Conservation (phyloP, 2,888 invertebrate species). For the Lasius fuliginosus region DNA sequence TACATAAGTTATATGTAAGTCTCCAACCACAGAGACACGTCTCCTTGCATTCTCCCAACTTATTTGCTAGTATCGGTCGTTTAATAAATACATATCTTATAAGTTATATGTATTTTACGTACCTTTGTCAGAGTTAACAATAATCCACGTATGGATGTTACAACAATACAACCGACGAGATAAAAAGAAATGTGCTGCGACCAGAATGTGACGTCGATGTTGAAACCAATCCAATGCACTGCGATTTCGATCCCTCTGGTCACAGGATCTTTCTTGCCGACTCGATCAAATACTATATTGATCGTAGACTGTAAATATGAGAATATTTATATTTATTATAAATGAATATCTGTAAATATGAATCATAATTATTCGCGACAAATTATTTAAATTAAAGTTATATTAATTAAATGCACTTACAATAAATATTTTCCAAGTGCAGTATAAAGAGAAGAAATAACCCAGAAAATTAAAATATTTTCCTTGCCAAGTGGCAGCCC, state of each 20-base stretch:
- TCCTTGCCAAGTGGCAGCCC: constrained; percentile 98
- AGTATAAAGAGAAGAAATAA: constrained; percentile 99
- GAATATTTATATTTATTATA: neutral
- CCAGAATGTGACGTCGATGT: constrained; percentile 99
- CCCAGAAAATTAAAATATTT: constrained; percentile 99
- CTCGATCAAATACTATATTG: constrained; percentile 99
- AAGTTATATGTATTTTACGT: constrained; percentile 61
- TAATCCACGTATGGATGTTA: constrained; percentile 98
- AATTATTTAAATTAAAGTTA: neutral
- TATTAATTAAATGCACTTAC: constrained; percentile 88
- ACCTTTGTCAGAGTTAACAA: constrained; percentile 99
- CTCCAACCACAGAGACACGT: too few relatives aligned
- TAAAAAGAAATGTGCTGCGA: constrained; percentile 99
- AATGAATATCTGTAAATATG: too few relatives aligned
- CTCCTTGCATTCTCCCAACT: too few relatives aligned
- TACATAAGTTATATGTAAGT: neutral
- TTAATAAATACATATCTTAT: too few relatives aligned
- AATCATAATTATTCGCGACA: neutral
- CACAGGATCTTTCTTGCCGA: constrained; percentile 99
- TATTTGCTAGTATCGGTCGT: too few relatives aligned
- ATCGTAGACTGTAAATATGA: constrained; percentile 93
- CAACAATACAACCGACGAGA: constrained; percentile 98
- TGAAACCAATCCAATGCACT: constrained; percentile 98
- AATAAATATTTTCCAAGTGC: constrained; percentile 99
- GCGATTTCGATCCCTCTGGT: constrained; percentile 98